These are phyloP conservation scores for Petrocephalus sullivani DNA, from an alignment of 2,797 vertebrate species.

Conservation along the genomic window DNA sequence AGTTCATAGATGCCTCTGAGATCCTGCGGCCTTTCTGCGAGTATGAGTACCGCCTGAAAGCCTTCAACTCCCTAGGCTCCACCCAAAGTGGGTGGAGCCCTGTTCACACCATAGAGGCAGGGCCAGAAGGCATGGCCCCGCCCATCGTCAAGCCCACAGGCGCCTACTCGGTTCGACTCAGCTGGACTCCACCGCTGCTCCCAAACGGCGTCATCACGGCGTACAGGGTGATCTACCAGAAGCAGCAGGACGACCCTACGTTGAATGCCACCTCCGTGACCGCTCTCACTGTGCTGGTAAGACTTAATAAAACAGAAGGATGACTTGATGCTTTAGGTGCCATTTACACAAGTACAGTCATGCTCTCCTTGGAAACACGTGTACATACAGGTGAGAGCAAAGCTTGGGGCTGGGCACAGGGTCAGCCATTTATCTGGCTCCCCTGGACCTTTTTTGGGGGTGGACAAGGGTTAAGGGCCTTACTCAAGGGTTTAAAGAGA, in stretches of 20 bases:
- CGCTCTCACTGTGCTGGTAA: conserved; percentile 78
- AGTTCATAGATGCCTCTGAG: conserved; percentile 71
- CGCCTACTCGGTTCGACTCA: conserved; percentile 62
- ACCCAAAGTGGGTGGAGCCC: conserved; percentile 73
- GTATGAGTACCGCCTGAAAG: conserved; percentile 72
- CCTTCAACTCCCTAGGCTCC: conserved; percentile 70
- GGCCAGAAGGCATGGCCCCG: conserved; percentile 64
- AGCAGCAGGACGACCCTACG: conserved; percentile 62
- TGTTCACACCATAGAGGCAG: conserved; percentile 66
- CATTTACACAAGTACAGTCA: neutral
- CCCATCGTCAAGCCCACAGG: conserved; percentile 64
- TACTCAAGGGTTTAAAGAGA: neutral
- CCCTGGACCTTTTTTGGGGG: neutral
- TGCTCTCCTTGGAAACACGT: neutral
- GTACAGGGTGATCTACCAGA: conserved; percentile 74
- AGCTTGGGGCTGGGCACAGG: neutral
- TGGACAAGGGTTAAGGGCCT: neutral
- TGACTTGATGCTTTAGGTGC: neutral
- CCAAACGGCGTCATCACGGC: conserved; percentile 75
- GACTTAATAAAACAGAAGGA: conserved; percentile 31
- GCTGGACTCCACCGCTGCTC: conserved; percentile 68
- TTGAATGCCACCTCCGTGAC: conserved; percentile 57
- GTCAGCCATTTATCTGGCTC: neutral
- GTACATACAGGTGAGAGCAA: neutral
- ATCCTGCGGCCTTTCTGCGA: conserved; percentile 68